These are phyloP conservation scores for Phrynocephalus vlangalii DNA, from an alignment of 2,797 vertebrate genomes.

Conservation along the genomic window DNA sequence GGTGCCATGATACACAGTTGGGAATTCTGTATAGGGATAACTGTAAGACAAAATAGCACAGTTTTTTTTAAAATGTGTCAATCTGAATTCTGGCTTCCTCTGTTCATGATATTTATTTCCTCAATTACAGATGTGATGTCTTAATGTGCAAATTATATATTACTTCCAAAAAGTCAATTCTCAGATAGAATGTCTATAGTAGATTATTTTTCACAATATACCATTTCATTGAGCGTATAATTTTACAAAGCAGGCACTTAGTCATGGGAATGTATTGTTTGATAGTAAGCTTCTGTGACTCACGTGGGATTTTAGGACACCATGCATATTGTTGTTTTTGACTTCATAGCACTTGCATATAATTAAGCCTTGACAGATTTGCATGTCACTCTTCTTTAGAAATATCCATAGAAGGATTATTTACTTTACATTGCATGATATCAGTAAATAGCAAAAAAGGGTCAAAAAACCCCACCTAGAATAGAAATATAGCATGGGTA, in stretches of 20 bases:
- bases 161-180: background rate
- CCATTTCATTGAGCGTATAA: background rate
- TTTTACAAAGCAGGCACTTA: background rate
- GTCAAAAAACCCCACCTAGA: too few relatives aligned
- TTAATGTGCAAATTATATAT: constrained; percentile 7
- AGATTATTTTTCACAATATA: background rate
- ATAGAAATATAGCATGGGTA: too few relatives aligned
- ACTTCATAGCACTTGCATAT: background rate
- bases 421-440: too few relatives aligned
- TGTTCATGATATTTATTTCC: background rate
- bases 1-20: background rate
- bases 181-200: rapidly evolving
- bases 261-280: background rate
- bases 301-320: background rate
- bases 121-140: background rate
- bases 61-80: background rate
- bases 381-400: rapidly evolving
- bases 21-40: background rate
- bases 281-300: constrained; percentile 3
- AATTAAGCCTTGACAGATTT: constrained; percentile 6
- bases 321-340: background rate
- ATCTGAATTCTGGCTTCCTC: background rate
- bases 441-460: too few relatives aligned
- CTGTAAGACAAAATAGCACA: background rate
- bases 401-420: too few relatives aligned